Conservation (phyloP, 2,888 invertebrate genomes). For the Hylaea fasciaria region DNA sequence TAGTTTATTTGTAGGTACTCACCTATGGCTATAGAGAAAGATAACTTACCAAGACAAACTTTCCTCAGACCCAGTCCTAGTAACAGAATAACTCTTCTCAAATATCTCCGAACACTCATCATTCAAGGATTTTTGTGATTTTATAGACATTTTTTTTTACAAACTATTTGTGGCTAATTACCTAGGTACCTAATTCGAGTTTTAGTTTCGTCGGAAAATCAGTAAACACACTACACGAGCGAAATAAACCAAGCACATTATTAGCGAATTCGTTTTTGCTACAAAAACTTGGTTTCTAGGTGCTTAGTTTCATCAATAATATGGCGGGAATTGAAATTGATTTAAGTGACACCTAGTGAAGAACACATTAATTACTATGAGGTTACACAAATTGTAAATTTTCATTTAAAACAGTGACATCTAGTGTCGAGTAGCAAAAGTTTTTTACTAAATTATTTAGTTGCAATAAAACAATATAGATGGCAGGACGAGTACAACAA, state of each 20-base stretch:
- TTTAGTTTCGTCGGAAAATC: no score
- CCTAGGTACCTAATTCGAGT: no score
- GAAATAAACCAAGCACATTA: no score
- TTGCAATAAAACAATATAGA: slow-evolving; percentile 5
- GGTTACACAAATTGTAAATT: not conserved
- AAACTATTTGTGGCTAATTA: no score
- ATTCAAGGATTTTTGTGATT: slow-evolving; percentile 71
- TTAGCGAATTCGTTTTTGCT: no score
- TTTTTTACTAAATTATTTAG: not conserved
- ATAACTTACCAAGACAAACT: slow-evolving; percentile 72
- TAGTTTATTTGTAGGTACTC: no score
- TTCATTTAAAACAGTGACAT: slow-evolving; percentile 11
- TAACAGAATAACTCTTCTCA: slow-evolving; percentile 69
- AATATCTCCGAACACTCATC: slow-evolving; percentile 75
- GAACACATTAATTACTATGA: not conserved
- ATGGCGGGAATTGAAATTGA: not conserved
- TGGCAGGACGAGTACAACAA: slow-evolving; percentile 16
- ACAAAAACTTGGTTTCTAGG: slow-evolving; percentile 8
- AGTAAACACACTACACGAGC: no score
- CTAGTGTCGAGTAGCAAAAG: slow-evolving; percentile 33
- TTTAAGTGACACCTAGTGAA: slow-evolving; percentile 40
- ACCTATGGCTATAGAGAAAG: no score
- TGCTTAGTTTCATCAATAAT: slow-evolving; percentile 57
- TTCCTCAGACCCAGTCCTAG: slow-evolving; percentile 68
- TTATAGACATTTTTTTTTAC: slow-evolving; percentile 66